A percentile compares a stretch with the other conserved stretches of the same genome.
Conservation (phyloP, 2,797 vertebrate species). For the Sebastes minor region DNA sequence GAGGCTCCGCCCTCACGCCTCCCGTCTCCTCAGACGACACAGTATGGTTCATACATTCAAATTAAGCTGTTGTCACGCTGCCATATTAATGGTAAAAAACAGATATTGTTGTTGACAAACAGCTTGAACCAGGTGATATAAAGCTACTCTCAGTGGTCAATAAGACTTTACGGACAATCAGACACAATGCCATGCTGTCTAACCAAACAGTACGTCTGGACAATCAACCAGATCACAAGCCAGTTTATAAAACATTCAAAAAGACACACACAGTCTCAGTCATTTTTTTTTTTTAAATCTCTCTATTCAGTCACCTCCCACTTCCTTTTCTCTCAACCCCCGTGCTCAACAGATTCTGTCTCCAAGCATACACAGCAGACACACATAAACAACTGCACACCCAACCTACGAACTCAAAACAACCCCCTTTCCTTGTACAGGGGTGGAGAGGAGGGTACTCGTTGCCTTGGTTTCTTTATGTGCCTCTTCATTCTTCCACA, state of each 20-base stretch:
- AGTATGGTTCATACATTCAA: background rate
- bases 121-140: conserved; percentile 29
- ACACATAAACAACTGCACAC: conserved; percentile 31
- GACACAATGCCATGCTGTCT: conserved; percentile 29
- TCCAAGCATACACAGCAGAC: conserved; percentile 19
- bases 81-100: conserved; percentile 24
- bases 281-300: background rate
- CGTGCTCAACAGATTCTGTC: background rate
- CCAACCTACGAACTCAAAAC: conserved; percentile 30
- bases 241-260: conserved; percentile 39
- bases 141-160: conserved; percentile 26
- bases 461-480: conserved; percentile 83
- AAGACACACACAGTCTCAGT: conserved; percentile 23
- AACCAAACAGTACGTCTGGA: conserved; percentile 33
- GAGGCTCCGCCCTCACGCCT: conserved; percentile 15
- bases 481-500: conserved; percentile 80
- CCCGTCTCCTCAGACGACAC: conserved; percentile 2
- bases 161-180: conserved; percentile 50
- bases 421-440: background rate
- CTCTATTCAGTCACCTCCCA: background rate
- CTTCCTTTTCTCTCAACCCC: background rate
- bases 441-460: conserved; percentile 41
- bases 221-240: conserved; percentile 46
- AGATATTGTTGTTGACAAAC: conserved; percentile 5
- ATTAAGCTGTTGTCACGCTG: conserved; percentile 31